Percentiles rank a stretch among this genome's conserved stretches.
Conservation (phyloP, 1,140 invertebrate species). For the Aleiodes sp. region DNA sequence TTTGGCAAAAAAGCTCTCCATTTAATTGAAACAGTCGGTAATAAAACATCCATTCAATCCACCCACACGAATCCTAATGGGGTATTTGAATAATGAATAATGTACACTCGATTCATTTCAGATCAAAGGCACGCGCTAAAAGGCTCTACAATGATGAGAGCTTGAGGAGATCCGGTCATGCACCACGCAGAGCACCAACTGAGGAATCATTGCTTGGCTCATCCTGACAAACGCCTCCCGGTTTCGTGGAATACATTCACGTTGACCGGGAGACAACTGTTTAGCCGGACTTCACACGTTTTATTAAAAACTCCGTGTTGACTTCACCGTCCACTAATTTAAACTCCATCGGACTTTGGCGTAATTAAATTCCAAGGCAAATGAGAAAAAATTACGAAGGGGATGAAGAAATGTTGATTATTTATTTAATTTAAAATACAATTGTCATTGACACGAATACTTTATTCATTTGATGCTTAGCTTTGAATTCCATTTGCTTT, state of each 20-base stretch:
- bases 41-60: neutral
- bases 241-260: constrained; percentile 89
- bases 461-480: too few species aligned
- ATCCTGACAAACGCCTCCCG: constrained; percentile 83
- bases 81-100: constrained; percentile 6
- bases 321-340: constrained; percentile 59
- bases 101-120: constrained; percentile 34
- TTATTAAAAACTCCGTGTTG: too few species aligned
- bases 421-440: neutral
- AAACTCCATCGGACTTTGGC: constrained; percentile 22
- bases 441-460: neutral
- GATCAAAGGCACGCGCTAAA: constrained; percentile 59
- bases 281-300: constrained; percentile 58
- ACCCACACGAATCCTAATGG: neutral
- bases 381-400: constrained; percentile 9
- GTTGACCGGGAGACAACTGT: constrained; percentile 89
- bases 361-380: constrained; percentile 5
- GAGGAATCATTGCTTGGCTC: constrained; percentile 66
- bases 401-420: neutral
- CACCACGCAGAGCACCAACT: constrained; percentile 58
- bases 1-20: neutral
- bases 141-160: constrained; percentile 55
- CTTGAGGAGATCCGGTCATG: constrained; percentile 47
- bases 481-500: too few species aligned
- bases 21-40: constrained; percentile 3